Base-by-base conservation (phyloP, 2,888 invertebrate species). In the Sipunculus nudus region DNA sequence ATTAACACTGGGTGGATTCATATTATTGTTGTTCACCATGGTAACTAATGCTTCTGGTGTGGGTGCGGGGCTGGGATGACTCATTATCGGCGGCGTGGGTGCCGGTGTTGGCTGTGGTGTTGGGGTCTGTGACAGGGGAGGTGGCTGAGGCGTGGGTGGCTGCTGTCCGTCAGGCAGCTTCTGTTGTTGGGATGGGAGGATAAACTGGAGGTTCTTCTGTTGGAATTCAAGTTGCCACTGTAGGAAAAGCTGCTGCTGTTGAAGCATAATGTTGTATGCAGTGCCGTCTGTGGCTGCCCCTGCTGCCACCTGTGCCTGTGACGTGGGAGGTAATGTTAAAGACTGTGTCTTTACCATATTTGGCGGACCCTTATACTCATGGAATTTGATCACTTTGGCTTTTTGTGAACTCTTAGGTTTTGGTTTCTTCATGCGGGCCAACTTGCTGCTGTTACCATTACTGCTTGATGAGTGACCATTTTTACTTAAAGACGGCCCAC, bases 171-270 rank as follows among this genome's bases (percentile, higher is more conserved):
- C n/a, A 35, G 26, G 26, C 31, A 23, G 28, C 19, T 8, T 8
- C 25, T 45, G 35, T 21, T 53, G 40, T 16, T 53, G 63, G 4
- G 32, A 47, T 19, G 50, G 55, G 49, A 52, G 32, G 38, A 53
- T 52, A 35, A 62, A 73, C 45, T 72, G 72, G 54, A 78, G 68
- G 57, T 77, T 75, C 86, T 92, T 92, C 77, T 92, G 91, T 75
- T 92, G 90, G 83, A 89, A 87, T 80, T 94, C 92, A 63, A 93
- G 85, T 82, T 92, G 91, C 88, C 90, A 91, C 82, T 94, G 93
- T 55, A 97, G 88, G 63, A 96, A 89, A 73, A 97, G 85, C 80
- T 96, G 96, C 81, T 97, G 97, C 79, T 97, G 97, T 78, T 96
- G 93, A 65, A 97, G 87, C 55, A 69, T 35, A 8, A 65, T 53